Evolutionary conservation across 2,888 invertebrate genomes (phyloP).

Genomic region (Eupithecia pulchellata): DNA sequence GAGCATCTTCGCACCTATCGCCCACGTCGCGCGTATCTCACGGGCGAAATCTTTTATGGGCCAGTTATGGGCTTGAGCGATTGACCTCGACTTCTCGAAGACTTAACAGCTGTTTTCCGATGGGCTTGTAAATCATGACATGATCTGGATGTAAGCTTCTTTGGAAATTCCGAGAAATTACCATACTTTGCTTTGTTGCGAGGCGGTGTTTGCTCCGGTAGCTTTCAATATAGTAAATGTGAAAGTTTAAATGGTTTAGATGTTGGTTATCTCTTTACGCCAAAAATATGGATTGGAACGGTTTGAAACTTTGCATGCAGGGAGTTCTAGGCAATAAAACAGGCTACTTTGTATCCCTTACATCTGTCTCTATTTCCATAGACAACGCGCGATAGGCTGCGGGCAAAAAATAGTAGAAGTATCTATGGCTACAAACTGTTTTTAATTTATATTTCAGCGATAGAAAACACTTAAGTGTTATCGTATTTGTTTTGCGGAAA

Average conservation of each 20-base stretch:
- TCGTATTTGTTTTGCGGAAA: not conserved
- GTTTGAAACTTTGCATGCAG: too few species aligned
- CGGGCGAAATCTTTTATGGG: slow-evolving; percentile 41
- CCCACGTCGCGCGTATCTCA: slow-evolving; percentile 60
- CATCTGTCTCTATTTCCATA: too few species aligned
- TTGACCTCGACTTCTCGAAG: slow-evolving; percentile 63
- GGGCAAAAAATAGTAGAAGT: too few species aligned
- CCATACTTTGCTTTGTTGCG: slow-evolving; percentile 59
- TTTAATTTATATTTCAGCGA: not conserved
- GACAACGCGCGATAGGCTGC: too few species aligned
- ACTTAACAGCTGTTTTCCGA: slow-evolving; percentile 61
- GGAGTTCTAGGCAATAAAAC: too few species aligned
- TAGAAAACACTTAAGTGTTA: not conserved
- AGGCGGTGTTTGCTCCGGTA: too few species aligned
- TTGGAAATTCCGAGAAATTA: slow-evolving; percentile 66
- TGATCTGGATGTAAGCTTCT: slow-evolving; percentile 53
- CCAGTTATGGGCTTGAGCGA: slow-evolving; percentile 59
- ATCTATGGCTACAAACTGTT: too few species aligned
- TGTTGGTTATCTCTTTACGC: too few species aligned
- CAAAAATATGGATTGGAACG: too few species aligned
- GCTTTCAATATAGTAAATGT: too few species aligned
- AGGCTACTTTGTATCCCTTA: too few species aligned
- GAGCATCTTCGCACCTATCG: slow-evolving; percentile 59
- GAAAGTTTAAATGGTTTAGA: too few species aligned
- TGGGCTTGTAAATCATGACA: slow-evolving; percentile 62